These are phyloP conservation scores for Tetragonula clypearis DNA, from an alignment of 1,140 invertebrate species.

Conservation along the genomic window DNA sequence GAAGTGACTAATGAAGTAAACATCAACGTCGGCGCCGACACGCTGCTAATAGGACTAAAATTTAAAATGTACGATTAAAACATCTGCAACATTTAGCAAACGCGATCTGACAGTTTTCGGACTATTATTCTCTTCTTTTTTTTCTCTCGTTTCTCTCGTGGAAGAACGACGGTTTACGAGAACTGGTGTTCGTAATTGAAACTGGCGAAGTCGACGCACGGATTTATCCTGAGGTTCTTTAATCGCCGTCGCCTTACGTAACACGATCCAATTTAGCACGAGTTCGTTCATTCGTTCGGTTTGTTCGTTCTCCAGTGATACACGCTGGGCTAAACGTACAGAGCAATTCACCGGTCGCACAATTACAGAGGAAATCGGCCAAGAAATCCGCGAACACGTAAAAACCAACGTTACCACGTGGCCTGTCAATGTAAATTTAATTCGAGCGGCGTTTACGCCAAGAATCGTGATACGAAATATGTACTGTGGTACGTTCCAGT, in stretches of 20 bases:
- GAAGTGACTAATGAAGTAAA: not conserved
- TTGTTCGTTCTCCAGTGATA: slow-evolving; percentile 59
- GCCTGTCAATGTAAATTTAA: not conserved
- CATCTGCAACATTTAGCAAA: not conserved
- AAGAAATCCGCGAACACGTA: slow-evolving; percentile 46
- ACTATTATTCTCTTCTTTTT: not conserved
- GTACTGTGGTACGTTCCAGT: not conserved
- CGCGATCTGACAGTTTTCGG: not conserved
- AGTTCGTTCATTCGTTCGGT: slow-evolving; percentile 49
- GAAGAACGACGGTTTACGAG: slow-evolving; percentile 11
- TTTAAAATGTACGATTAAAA: not conserved
- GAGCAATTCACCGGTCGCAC: slow-evolving; percentile 38
- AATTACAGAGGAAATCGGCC: slow-evolving; percentile 53
- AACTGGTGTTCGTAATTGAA: slow-evolving; percentile 46
- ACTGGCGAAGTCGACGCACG: slow-evolving; percentile 57
- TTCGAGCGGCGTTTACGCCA: not conserved
- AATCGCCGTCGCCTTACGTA: slow-evolving; percentile 63
- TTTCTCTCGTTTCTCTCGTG: not conserved
- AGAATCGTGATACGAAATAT: not conserved
- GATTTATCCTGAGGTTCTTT: slow-evolving; percentile 68
- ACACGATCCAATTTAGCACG: slow-evolving; percentile 66
- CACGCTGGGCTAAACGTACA: not conserved
- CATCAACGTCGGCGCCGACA: not conserved
- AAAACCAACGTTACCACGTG: slow-evolving; percentile 22
- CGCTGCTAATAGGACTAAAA: not conserved